A percentile compares a stretch with the other conserved stretches of the same genome.
Conservation (phyloP, 2,113 vertebrate genomes). For the Dicerorhinus sumatrensis region DNA sequence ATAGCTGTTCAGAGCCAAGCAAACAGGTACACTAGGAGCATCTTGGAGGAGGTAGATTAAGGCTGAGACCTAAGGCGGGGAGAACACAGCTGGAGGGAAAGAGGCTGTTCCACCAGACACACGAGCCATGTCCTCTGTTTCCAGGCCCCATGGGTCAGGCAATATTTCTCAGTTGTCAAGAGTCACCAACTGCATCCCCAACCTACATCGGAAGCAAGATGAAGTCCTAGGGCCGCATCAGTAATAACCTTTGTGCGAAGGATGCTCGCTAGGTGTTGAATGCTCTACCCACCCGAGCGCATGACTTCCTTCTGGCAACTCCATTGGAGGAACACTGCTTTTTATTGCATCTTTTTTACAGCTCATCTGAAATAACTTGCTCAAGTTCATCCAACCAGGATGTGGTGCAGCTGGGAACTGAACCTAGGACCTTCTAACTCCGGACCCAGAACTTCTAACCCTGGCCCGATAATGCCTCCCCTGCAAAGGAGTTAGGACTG, state of each 20-base stretch:
- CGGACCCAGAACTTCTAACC: not conserved
- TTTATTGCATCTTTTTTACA: fast-evolving
- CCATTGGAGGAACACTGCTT: not conserved
- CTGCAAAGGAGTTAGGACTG: not conserved
- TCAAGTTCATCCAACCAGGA: not conserved
- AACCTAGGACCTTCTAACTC: not conserved
- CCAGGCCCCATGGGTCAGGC: fast-evolving
- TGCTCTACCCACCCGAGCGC: not conserved
- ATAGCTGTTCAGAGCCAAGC: not conserved
- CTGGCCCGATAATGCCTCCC: too few relatives aligned
- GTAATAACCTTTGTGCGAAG: fast-evolving
- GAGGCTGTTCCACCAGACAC: not conserved
- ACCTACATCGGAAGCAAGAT: not conserved
- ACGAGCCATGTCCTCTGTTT: not conserved
- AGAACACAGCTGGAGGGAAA: not conserved
- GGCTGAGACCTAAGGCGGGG: not conserved
- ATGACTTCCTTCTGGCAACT: too few relatives aligned
- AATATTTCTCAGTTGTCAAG: not conserved
- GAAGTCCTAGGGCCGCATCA: fast-evolving
- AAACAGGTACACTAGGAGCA: not conserved
- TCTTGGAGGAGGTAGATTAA: too few relatives aligned
- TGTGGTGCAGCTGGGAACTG: fast-evolving
- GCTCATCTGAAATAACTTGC: not conserved
- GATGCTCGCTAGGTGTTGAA: fast-evolving
- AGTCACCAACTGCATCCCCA: not conserved